These are phyloP conservation scores for Australoheros scitulus DNA, from an alignment of 2,113 vertebrate genomes.

Conservation along the genomic window DNA sequence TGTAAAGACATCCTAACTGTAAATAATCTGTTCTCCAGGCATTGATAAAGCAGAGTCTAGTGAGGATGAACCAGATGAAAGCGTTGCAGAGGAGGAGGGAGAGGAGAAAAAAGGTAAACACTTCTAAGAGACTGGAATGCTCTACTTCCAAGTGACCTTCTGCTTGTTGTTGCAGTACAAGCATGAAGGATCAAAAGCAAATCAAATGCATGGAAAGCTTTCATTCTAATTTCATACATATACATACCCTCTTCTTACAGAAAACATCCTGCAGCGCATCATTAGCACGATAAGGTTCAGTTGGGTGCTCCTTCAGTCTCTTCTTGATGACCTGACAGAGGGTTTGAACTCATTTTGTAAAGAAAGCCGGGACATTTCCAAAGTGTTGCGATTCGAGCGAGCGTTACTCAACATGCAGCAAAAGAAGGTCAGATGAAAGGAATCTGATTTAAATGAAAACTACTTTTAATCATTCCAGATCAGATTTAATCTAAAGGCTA, in stretches of 20 bases:
- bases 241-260: conserved; percentile 43
- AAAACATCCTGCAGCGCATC: conserved; percentile 67
- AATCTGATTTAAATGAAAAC: neutral
- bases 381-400: conserved; percentile 72
- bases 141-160: neutral
- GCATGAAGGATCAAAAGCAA: neutral
- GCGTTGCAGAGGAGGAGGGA: conserved; percentile 44
- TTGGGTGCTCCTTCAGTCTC: conserved; percentile 68
- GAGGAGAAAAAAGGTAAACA: conserved; percentile 61
- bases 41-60: conserved; percentile 60
- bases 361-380: conserved; percentile 70
- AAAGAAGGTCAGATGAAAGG: conserved; percentile 68
- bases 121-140: neutral
- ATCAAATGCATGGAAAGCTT: neutral
- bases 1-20: neutral
- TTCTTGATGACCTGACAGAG: conserved; percentile 66
- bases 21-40: conserved; percentile 51
- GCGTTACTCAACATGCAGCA: conserved; percentile 68
- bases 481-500: neutral
- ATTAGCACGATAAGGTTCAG: conserved; percentile 67
- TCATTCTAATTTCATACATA: neutral
- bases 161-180: neutral
- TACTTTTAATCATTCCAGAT: neutral
- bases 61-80: conserved; percentile 72
- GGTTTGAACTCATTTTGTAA: conserved; percentile 75